Evolutionary conservation across 2,888 invertebrate species (phyloP), one percentile per base, ranked within the genome.

Genomic region (Chrysopilus asiliformis): DNA sequence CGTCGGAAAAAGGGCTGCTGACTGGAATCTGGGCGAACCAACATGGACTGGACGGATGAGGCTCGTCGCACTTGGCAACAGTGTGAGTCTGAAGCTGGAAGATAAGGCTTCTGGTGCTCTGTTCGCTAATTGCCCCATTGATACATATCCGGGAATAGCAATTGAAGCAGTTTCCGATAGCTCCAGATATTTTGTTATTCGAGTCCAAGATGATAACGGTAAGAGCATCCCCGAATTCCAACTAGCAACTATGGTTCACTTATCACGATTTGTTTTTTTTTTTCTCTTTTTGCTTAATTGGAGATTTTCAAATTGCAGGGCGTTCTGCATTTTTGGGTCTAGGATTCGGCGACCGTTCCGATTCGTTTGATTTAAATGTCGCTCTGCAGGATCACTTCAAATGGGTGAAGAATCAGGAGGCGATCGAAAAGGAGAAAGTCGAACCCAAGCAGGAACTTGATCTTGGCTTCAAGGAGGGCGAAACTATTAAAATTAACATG

Each of bases 401-500:
- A 67, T 89, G 82, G 81, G 65, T 89, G 30, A 84, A 83, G 58
- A 84, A 79, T 60, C 78, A 76, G 45, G 79, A 81, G 56, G 77
- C 82, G 60, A 76, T 82, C 44, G 79, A 76, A 52, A 82, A 84
- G 53, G 85, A 87, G 57, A 79, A 80, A 52, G 74, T 74, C 52
- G 76, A 74, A 38, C 79, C 82, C 8, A 76, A 75, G 41, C 79
- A 75, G 49, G 81, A 89, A 50, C 67, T 98, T 27, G 95, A 98
- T 69, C 72, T 98, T 36, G 85, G 94, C 32, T 97, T 99, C 60
- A 99, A 99, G 58, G 97, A 97, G 56, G 98, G 98, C 14, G 93
- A 99, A 69, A 99, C 97, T 2, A 98, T 99, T 47, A 97, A 93
- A 68, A 94, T 98, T 42, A 98, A 95, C 58, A 90, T 98, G 84